Conservation (phyloP, 2,797 vertebrate genomes). For the Delichon dasypus region DNA sequence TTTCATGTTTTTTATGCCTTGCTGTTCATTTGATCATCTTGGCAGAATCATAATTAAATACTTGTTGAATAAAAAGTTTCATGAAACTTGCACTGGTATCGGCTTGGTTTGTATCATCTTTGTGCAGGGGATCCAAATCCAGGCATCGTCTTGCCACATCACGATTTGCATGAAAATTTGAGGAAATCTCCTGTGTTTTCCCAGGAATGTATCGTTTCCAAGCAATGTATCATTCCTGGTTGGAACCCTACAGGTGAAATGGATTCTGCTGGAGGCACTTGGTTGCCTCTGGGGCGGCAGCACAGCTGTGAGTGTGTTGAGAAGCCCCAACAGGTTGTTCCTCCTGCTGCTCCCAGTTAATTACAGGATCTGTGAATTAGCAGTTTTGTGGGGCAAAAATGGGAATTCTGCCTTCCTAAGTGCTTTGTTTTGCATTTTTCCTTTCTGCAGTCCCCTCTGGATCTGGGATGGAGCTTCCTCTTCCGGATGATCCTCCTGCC, state of each 20-base stretch:
- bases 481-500: neutral
- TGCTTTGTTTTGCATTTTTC: neutral
- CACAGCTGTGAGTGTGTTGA: neutral
- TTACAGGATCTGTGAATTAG: neutral
- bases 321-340: neutral
- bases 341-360: neutral
- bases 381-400: fast-evolving
- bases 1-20: conserved; percentile 72
- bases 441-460: neutral
- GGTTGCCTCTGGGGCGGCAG: neutral
- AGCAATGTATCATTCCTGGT: fast-evolving
- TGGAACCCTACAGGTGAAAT: neutral
- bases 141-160: fast-evolving
- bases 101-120: neutral
- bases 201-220: fast-evolving
- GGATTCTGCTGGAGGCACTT: neutral
- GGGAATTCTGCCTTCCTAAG: fast-evolving
- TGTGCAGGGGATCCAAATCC: neutral
- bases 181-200: fast-evolving
- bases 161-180: fast-evolving
- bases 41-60: conserved; percentile 52
- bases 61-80: conserved; percentile 67
- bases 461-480: neutral
- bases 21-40: conserved; percentile 69
- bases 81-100: conserved; percentile 26